phyloP scores from a whole-genome alignment of 2,113 vertebrate genomes.

The cat (Felis catus) region DNA sequence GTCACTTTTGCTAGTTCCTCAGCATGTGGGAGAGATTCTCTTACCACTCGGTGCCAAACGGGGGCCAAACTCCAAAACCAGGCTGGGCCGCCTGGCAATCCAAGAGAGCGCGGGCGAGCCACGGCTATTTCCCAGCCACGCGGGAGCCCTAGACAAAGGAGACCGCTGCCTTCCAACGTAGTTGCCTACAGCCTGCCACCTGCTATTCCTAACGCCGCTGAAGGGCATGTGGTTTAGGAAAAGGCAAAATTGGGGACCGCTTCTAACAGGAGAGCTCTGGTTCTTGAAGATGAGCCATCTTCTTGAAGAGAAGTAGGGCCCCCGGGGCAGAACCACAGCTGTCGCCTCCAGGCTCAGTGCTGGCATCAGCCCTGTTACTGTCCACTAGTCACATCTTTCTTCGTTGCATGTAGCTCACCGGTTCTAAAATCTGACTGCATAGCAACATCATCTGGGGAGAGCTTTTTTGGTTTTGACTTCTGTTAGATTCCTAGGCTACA shows the following conservation, averaged over 20 bases:
- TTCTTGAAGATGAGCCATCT: neutral
- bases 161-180: neutral
- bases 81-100: too few species aligned
- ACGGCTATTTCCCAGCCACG: rapidly evolving
- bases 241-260: rapidly evolving
- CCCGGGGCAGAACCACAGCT: too few species aligned
- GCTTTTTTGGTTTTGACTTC: neutral
- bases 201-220: neutral
- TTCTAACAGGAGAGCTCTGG: neutral
- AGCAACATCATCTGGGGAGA: neutral
- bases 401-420: neutral
- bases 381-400: rapidly evolving
- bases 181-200: neutral
- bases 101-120: rapidly evolving
- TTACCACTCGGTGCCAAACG: neutral
- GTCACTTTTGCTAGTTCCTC: neutral
- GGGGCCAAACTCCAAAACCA: neutral
- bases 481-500: neutral
- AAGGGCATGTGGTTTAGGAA: neutral
- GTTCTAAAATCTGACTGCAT: neutral
- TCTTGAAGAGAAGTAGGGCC: neutral
- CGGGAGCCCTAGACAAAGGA: neutral
- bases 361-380: neutral
- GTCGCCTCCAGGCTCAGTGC: rapidly evolving
- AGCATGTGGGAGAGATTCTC: neutral